phyloP scores from a whole-genome alignment of 1,140 invertebrate species.

The Bradynema listronoti region DNA sequence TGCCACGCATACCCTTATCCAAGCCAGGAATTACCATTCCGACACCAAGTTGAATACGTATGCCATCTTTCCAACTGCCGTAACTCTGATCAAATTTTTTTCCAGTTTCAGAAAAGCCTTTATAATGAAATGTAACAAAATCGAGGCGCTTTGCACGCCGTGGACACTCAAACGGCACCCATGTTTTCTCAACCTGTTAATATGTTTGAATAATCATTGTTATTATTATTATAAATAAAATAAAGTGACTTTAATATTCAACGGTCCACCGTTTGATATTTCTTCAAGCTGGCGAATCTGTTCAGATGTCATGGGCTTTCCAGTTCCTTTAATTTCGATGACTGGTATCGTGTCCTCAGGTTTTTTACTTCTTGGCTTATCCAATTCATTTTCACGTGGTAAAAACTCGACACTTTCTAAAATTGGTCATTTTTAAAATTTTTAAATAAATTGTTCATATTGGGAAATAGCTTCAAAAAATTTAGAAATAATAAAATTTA shows the following conservation, averaged over 20 bases:
- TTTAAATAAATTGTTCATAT: too few species aligned
- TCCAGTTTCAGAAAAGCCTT: conserved; percentile 55
- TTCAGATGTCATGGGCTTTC: conserved; percentile 56
- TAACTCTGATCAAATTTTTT: conserved; percentile 58
- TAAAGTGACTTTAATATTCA: conserved; percentile 53
- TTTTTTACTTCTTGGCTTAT: too few species aligned
- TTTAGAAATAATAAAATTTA: too few species aligned
- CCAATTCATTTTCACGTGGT: too few species aligned
- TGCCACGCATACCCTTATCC: conserved; percentile 52
- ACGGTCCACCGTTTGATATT: conserved; percentile 48
- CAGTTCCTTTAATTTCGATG: conserved; percentile 55
- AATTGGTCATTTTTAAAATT: too few species aligned
- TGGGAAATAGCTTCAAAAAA: too few species aligned
- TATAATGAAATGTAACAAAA: conserved; percentile 57
- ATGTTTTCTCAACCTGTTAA: conserved; percentile 43
- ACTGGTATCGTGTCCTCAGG: conserved; percentile 52
- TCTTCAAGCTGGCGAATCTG: conserved; percentile 54
- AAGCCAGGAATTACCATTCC: conserved; percentile 57
- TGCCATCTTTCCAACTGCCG: conserved; percentile 36
- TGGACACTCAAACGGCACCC: conserved; percentile 46
- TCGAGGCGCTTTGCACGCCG: conserved; percentile 43
- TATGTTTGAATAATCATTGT: not conserved
- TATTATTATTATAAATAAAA: not conserved
- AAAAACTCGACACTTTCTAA: too few species aligned
- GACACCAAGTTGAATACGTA: conserved; percentile 53